phyloP scores from a whole-genome alignment of 2,888 invertebrate species.

The Branchipolynoe longqiensis region DNA sequence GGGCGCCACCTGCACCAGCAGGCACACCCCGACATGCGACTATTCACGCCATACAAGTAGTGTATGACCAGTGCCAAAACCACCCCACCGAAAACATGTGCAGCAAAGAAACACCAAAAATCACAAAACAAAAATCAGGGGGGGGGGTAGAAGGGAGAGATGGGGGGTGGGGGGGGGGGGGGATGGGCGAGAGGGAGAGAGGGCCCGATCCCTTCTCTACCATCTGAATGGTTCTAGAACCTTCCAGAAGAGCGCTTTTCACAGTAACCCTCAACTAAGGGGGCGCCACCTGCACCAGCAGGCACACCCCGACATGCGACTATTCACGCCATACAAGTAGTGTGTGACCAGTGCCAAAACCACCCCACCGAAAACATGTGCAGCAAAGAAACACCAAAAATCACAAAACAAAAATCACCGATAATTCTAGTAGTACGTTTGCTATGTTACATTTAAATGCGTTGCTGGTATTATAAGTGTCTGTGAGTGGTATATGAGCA shows the following conservation, averaged over 20 bases:
- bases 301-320: neutral
- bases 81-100: neutral
- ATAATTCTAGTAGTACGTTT: neutral
- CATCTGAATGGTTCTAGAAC: no score
- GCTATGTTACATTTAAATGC: conserved; percentile 55
- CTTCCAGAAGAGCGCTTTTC: no score
- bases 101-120: neutral
- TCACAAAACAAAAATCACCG: neutral
- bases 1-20: no score
- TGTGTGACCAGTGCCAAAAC: neutral
- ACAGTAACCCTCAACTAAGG: no score
- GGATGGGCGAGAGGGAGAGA: no score
- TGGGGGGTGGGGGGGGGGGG: no score
- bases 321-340: neutral
- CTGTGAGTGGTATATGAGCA: conserved; percentile 11
- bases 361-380: neutral
- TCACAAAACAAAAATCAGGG: neutral
- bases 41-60: neutral
- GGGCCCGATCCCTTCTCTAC: no score
- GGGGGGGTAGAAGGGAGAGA: no score
- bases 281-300: no score
- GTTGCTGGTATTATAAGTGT: conserved; percentile 46
- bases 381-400: neutral
- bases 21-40: neutral
- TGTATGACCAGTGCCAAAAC: neutral